Base-by-base conservation (phyloP, 2,113 vertebrate genomes). In the Asarcornis scutulata region DNA sequence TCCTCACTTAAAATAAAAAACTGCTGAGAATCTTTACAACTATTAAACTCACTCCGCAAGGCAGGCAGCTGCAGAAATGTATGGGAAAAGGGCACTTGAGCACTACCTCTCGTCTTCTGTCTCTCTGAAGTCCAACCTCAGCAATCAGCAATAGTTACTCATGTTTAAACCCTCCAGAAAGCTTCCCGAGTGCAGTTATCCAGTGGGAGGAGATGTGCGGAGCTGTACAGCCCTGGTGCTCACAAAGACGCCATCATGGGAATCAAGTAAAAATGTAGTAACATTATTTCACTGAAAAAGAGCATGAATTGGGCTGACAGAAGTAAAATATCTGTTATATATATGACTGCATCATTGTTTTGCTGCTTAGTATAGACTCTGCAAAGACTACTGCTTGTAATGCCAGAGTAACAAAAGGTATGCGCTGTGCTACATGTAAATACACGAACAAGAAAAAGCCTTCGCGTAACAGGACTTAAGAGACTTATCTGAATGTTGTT, bases 161-260 rank as follows among this genome's bases (percentile, higher is more conserved):
- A 3, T 6, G 7, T 72, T 56, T 64, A 59, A 59, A 69, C 32
- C 48, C 36, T 58, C 40, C 59, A 21, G 26, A 73, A 59, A 17
- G 18, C 29, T 27, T 46, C 38, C 11, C 11, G 2, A 53, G 32
- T 2, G 2, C 53, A 38, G 40, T 13, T n/a, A 20, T 1, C 3
- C 29, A 10, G 26, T 0, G 0, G 20, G n/a, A 2, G 2, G 42
- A 71, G 44, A 60, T 17, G 36, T 17, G 13, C 42, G 8, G 18
- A 60, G 50, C 38, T 1, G 0, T 5, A 46, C 27, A 27, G 56
- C 4, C 6, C 22, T 56, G 27, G 11, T 11, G 14, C 13, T 81
- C 52, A 67, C 63, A 48, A 67, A n/a, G n/a, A 22, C 21, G 26
- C 22, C 15, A n/a, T 15, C 9, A 11, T 17, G 27, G 42, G 11